phyloP scores from a whole-genome alignment of 2,888 invertebrate genomes.

The Drosophila prolongata region DNA sequence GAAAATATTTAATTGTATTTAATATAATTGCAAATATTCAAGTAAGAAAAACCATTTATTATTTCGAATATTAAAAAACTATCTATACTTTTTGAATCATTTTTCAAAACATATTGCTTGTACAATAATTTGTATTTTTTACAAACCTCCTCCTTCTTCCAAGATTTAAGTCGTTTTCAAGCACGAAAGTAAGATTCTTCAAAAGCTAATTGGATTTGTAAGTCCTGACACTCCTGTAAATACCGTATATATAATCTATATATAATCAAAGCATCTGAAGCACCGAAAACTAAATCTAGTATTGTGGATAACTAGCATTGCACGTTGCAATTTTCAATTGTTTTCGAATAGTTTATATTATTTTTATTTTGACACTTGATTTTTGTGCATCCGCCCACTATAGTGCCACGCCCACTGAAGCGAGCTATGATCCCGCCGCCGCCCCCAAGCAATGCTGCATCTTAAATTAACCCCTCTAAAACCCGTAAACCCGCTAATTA shows the following conservation, averaged over 20 bases:
- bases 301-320: constrained; percentile 9
- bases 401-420: constrained; percentile 58
- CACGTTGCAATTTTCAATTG: constrained; percentile 6
- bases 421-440: constrained; percentile 36
- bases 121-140: constrained; percentile 12
- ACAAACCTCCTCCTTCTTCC: constrained; percentile 14
- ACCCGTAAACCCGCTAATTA: neutral
- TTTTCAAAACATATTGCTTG: neutral
- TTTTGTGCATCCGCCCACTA: constrained; percentile 24
- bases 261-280: neutral
- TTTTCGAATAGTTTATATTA: constrained; percentile 5
- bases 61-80: too few species aligned
- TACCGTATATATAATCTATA: neutral
- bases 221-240: constrained; percentile 15
- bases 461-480: constrained; percentile 50
- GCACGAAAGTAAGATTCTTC: constrained; percentile 73
- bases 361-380: constrained; percentile 41
- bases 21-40: too few species aligned
- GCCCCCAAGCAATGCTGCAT: constrained; percentile 70
- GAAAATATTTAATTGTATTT: too few species aligned
- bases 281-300: neutral
- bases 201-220: constrained; percentile 57
- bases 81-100: too few species aligned
- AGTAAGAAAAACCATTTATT: neutral
- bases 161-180: constrained; percentile 72